A percentile compares a stretch with the other conserved stretches of the same genome.
Evolutionary conservation across 2,888 invertebrate genomes (phyloP).

Genomic region (Acanthosepion esculentum): DNA sequence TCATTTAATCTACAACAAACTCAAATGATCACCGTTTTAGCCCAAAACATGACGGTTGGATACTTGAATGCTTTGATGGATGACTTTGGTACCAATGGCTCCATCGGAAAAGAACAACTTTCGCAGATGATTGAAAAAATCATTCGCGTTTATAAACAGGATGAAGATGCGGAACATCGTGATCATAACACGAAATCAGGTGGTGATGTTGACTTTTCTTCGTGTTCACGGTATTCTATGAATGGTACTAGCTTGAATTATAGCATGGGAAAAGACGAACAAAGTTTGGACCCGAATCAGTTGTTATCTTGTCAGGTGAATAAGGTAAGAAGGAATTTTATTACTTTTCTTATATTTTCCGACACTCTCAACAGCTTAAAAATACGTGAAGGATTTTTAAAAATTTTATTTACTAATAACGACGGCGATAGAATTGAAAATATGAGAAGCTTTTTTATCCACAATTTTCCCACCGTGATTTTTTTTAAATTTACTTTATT

Average conservation of each 20-base stretch:
- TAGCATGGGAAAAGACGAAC: background rate
- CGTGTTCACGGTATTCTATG: background rate
- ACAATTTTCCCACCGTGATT: no score
- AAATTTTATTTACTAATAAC: no score
- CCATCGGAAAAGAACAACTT: background rate
- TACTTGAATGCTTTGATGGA: background rate
- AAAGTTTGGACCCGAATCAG: background rate
- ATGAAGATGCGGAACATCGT: background rate
- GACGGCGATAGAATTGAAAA: no score
- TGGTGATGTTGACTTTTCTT: background rate
- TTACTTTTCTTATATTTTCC: background rate
- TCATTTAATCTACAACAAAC: background rate
- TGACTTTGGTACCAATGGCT: background rate
- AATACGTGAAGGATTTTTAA: no score
- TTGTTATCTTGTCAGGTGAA: background rate
- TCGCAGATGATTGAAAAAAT: slow-evolving; percentile 23
- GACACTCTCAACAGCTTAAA: no score
- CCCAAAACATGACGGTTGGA: background rate
- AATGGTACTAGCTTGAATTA: background rate
- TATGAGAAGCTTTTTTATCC: no score
- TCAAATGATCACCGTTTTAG: background rate
- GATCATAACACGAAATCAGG: background rate
- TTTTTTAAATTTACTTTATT: no score
- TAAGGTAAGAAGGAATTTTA: background rate
- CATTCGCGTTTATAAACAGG: background rate